Evolutionary conservation across 2,113 vertebrate species (phyloP), one percentile per base, ranked within the genome.

Genomic region (Ailuropoda melanoleuca): DNA sequence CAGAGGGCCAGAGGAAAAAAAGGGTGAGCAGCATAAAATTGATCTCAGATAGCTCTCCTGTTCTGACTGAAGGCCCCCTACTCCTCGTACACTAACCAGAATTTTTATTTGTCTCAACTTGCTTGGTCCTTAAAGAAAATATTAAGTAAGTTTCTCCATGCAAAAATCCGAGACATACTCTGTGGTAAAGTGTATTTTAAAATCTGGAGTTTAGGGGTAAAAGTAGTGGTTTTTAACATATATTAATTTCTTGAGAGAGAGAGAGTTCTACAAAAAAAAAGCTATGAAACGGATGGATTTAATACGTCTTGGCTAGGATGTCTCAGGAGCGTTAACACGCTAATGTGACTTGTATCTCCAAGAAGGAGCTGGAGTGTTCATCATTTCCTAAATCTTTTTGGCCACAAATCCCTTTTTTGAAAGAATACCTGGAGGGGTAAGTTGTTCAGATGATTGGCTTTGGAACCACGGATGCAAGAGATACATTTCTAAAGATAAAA

Each of bases 21-120:
- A 68, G 0, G 48, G 83, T 6, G 1, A 39, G 0, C 1, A 0
- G 24, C 6, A 26, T 21, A 18, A 34, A 7, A 43, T 56, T 11
- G 12, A 37, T 58, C 58, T 46, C 17, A 0, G 6, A 3, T 23
- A 19, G 1, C 58, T 53, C n/a, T 58, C 50, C 21, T 48, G 39
- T 6, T 58, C 15, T 4, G 1, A 37, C 90, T 9, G 14, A 46
- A 10, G 3, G 5, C 37, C 62, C 62, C 6, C 21, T 12, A 2
- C 48, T 13, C 34, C 64, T n/a, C 0, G 13, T 12, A 4, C 12
- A 8, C 24, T 12, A 34, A 37, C n/a, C 78, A 88, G 64, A 26
- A 39, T 21, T 77, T 46, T 60, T 12, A 85, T 80, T 64, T 58
- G 23, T 23, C 37, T 74, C 55, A 60, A 8, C 0, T 43, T 70